Conservation (phyloP, 2,888 invertebrate genomes). For the Tridacna gigas region DNA sequence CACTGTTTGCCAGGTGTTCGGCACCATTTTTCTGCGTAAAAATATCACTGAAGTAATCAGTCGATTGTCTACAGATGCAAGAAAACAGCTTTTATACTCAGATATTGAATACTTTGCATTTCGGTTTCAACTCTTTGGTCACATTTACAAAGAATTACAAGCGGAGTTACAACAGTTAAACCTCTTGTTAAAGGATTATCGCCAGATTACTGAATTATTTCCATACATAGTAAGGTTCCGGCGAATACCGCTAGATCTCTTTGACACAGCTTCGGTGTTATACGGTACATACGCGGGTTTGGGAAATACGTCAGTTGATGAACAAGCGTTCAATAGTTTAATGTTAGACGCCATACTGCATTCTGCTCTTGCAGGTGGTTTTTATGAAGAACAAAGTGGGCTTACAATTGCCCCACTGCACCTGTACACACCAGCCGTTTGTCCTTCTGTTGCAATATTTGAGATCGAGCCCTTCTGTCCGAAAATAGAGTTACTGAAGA, state of each 20-base stretch:
- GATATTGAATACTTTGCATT: constrained; percentile 15
- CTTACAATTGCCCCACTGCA: background rate
- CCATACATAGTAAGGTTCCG: background rate
- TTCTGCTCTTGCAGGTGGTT: background rate
- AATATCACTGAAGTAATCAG: background rate
- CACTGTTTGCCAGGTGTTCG: background rate
- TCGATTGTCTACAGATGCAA: background rate
- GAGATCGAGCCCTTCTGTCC: constrained; percentile 9
- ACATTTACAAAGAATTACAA: background rate
- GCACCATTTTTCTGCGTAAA: background rate
- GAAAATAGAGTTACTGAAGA: background rate
- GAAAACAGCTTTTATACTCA: background rate
- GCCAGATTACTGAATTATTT: background rate
- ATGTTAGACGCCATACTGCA: background rate
- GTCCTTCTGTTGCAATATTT: background rate
- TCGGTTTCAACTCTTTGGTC: background rate
- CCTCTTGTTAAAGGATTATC: background rate
- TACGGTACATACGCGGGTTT: background rate
- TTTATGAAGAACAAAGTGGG: background rate
- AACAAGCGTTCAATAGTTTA: background rate
- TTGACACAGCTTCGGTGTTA: background rate
- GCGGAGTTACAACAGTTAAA: background rate
- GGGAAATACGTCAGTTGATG: background rate
- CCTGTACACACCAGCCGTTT: background rate
- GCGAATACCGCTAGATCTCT: background rate